These are phyloP conservation scores for Rhopalosiphum maidis DNA, from an alignment of 1,140 invertebrate species.

Conservation along the genomic window DNA sequence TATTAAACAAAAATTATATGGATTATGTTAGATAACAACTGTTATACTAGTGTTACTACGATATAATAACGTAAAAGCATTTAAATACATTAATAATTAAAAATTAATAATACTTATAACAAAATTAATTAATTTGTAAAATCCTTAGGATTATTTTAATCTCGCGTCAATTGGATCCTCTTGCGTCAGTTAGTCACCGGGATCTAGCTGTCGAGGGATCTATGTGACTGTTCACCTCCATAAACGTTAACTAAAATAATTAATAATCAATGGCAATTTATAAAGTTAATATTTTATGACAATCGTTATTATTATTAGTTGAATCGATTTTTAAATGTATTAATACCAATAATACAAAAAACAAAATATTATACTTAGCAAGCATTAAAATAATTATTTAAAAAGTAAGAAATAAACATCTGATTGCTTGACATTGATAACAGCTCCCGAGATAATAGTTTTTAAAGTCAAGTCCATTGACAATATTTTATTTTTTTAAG, in stretches of 20 bases:
- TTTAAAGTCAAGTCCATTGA: not conserved
- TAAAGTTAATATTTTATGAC: not conserved
- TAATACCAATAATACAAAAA: not conserved
- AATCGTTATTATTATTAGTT: not conserved
- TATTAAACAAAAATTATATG: too few relatives aligned
- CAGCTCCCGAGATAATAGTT: not conserved
- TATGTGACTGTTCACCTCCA: too few relatives aligned
- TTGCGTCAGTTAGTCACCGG: too few relatives aligned
- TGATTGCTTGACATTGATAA: conserved; percentile 43
- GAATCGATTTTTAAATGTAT: not conserved
- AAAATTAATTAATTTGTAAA: too few relatives aligned
- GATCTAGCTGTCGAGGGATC: too few relatives aligned
- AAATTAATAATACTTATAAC: too few relatives aligned
- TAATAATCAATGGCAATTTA: not conserved
- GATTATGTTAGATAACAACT: too few relatives aligned
- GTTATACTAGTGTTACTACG: too few relatives aligned
- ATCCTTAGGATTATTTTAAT: too few relatives aligned
- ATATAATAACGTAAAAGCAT: too few relatives aligned
- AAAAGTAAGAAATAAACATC: conserved; percentile 7
- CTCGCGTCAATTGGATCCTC: too few relatives aligned
- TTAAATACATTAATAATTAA: too few relatives aligned
- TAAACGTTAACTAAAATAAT: not conserved
- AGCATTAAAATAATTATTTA: not conserved
- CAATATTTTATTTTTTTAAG: not conserved
- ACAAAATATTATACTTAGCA: not conserved